Evolutionary conservation across 2,113 vertebrate species (phyloP), one percentile per base, ranked within the genome.

Genomic region (Oenanthe oenanthe): DNA sequence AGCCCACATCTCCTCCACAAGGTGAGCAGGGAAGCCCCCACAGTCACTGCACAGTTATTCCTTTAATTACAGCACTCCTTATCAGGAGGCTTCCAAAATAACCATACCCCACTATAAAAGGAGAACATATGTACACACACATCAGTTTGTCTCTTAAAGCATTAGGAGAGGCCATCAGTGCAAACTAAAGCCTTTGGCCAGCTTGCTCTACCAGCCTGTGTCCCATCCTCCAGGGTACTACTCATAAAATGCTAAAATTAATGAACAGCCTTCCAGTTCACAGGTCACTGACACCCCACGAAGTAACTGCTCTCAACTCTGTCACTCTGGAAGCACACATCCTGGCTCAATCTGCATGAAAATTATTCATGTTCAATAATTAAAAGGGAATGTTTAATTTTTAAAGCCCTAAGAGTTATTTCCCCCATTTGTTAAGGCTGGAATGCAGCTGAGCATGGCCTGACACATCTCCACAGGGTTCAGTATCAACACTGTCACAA

Each of bases 321-420:
- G 34, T 26, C 87, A 53, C 79, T 82, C 67, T 68, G 36, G 78
- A 92, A 95, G 70, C 31, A 61, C n/a, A 28, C 38, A 89, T 50
- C 36, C 60, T 38, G 34, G 80, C 32, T 85, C 85, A 40, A 87
- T 83, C 78, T 90, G 93, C 93, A 91, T 80, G 56, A 75, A 92
- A 88, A 96, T 85, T 72, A 94, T 71, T 95, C 72, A 28, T 21
- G 32, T 50, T 96, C 71, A 96, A 96, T 93, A 96, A 92, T 88
- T 96, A 81, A 97, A 97, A 93, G 47, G 47, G n/a, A 68, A 50
- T 40, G 50, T 88, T 94, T 83, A 94, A 96, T 93, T 93, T 96
- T 95, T 95, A 96, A 96, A 92, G 31, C 51, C 26, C 0, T 66
- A 77, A 92, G 72, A 81, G 88, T 94, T 88, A 81, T 87, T 85